A percentile compares a stretch with the other conserved stretches of the same genome.
These are phyloP conservation scores for Boleophthalmus pectinirostris DNA, from an alignment of 2,113 vertebrate species.

Conservation along the genomic window DNA sequence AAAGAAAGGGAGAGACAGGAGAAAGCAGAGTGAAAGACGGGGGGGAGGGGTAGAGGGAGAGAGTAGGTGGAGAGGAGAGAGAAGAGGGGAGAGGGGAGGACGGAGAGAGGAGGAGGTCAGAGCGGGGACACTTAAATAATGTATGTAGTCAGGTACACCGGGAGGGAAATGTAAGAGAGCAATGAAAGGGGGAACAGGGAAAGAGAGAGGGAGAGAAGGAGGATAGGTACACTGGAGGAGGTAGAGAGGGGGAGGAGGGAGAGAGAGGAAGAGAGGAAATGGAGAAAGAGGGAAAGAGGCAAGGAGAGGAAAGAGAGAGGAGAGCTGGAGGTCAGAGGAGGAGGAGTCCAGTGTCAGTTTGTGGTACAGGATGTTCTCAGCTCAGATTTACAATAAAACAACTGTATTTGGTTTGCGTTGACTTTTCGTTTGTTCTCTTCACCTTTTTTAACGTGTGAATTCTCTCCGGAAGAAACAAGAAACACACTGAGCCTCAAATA, in stretches of 20 bases:
- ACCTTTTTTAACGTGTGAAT: no score
- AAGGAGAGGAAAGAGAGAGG: neutral
- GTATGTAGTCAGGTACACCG: no score
- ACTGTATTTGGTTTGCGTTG: no score
- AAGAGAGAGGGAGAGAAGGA: neutral
- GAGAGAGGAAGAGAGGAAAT: no score
- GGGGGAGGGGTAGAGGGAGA: neutral
- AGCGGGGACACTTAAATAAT: no score
- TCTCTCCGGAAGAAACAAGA: no score
- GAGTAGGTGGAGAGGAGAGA: neutral
- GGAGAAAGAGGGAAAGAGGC: no score
- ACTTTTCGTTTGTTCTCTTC: no score
- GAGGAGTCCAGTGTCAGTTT: no score
- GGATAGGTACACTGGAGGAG: neutral
- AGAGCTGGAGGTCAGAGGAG: neutral
- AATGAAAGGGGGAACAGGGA: neutral
- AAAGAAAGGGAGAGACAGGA: neutral
- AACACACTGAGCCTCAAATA: no score
- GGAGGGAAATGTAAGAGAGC: neutral
- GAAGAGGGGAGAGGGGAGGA: neutral
- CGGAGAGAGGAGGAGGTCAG: neutral
- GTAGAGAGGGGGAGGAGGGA: neutral
- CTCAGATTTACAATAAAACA: no score
- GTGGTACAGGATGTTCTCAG: no score
- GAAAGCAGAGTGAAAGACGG: neutral